Evolutionary conservation across 92 coral and sea anemone genomes (phyloP).

Genomic region (Galaxea fascicularis): DNA sequence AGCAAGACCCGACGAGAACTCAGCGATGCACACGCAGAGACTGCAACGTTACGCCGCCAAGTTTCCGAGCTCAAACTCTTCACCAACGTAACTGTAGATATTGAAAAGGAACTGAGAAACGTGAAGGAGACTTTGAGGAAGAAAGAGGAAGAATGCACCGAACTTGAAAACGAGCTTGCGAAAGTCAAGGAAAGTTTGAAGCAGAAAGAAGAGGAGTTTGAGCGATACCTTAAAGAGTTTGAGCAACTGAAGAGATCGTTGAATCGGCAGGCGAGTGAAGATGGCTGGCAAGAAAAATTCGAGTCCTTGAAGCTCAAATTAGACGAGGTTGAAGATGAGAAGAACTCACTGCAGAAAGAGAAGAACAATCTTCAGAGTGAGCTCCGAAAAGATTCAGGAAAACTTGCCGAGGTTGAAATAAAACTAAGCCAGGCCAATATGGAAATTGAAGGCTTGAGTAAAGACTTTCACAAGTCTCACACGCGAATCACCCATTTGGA

Average conservation of each 20-base stretch:
- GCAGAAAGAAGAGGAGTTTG: constrained; percentile 60
- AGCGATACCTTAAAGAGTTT: constrained; percentile 45
- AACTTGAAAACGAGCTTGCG: constrained; percentile 57
- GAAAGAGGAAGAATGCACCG: constrained; percentile 61
- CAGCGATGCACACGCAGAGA: constrained; percentile 57
- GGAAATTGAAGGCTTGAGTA: constrained; percentile 67
- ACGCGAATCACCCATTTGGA: constrained; percentile 66
- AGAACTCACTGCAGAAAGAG: constrained; percentile 69
- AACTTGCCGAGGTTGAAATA: constrained; percentile 74
- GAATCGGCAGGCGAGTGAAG: constrained; percentile 57
- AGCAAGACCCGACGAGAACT: constrained; percentile 62
- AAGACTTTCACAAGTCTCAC: constrained; percentile 65
- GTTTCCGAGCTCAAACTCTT: constrained; percentile 51
- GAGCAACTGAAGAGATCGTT: constrained; percentile 54
- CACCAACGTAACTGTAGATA: constrained; percentile 26
- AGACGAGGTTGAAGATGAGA: constrained; percentile 84
- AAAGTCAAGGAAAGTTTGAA: constrained; percentile 55
- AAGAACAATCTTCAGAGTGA: constrained; percentile 74
- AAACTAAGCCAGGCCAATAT: constrained; percentile 71
- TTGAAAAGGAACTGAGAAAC: constrained; percentile 67
- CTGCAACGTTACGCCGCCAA: constrained; percentile 58
- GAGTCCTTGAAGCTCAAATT: constrained; percentile 81
- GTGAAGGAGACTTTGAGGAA: constrained; percentile 55
- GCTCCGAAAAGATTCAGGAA: constrained; percentile 64
- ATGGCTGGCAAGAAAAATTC: constrained; percentile 76